Percentiles rank a stretch among this genome's conserved stretches.
These are phyloP conservation scores for Amblyteles armatorius DNA, from an alignment of 2,888 invertebrate genomes.

Conservation along the genomic window DNA sequence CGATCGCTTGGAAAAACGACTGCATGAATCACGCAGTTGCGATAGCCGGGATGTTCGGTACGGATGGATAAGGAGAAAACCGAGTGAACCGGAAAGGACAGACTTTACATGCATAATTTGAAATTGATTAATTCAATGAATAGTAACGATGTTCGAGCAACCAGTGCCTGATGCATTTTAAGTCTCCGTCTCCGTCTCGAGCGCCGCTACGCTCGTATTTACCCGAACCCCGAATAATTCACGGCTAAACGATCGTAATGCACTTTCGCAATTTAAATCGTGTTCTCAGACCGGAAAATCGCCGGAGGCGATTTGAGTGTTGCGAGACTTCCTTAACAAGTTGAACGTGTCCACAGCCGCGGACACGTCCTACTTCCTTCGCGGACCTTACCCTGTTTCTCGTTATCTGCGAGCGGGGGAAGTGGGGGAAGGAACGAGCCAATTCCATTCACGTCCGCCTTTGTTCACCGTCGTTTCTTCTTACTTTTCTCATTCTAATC, in stretches of 20 bases:
- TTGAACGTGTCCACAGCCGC: neutral
- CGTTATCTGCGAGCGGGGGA: neutral
- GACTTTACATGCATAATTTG: neutral
- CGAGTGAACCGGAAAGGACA: neutral
- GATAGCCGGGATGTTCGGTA: too few species aligned
- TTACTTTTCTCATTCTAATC: slow-evolving; percentile 27
- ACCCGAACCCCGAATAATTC: slow-evolving; percentile 7
- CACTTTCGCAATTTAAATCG: slow-evolving; percentile 36
- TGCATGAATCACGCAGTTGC: too few species aligned
- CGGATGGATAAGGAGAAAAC: neutral
- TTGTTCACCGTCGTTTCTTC: slow-evolving; percentile 30
- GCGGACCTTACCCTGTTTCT: neutral
- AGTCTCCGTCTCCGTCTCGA: neutral
- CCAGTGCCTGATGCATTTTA: slow-evolving; percentile 22
- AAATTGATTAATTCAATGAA: slow-evolving; percentile 34
- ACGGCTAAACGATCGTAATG: slow-evolving; percentile 19
- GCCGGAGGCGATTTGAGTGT: slow-evolving; percentile 16
- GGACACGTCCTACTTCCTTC: slow-evolving; percentile 44
- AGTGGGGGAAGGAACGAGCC: neutral
- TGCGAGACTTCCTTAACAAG: slow-evolving; percentile 45
- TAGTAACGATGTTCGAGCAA: neutral
- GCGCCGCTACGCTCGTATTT: neutral
- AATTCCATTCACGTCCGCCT: slow-evolving; percentile 28
- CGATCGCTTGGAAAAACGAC: too few species aligned
- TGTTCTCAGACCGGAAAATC: slow-evolving; percentile 19